Evolutionary conservation across 2,888 invertebrate species (phyloP).

Genomic region (Philereme transversata): DNA sequence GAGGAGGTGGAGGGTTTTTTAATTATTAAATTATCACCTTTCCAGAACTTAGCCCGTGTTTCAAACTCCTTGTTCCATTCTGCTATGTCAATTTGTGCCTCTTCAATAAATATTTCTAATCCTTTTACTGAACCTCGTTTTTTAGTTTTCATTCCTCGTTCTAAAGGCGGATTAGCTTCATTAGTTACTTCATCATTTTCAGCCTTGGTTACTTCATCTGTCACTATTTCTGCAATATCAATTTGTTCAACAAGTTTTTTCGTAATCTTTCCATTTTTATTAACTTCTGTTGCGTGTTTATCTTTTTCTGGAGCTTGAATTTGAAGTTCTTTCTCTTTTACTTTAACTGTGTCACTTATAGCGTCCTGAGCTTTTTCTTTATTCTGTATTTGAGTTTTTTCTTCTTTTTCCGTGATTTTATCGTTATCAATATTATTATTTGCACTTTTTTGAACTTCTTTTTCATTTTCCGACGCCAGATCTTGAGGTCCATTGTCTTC

Average conservation of each 20-base stretch:
- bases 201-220: neutral
- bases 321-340: neutral
- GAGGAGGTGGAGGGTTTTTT: too few relatives aligned
- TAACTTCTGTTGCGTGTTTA: neutral
- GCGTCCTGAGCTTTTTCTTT: neutral
- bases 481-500: too few relatives aligned
- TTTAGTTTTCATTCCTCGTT: too few relatives aligned
- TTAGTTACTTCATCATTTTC: neutral
- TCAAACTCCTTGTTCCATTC: constrained; percentile 3
- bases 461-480: too few relatives aligned
- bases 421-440: too few relatives aligned
- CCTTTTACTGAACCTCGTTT: neutral
- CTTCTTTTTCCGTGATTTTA: too few relatives aligned
- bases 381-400: too few relatives aligned
- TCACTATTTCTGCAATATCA: too few relatives aligned
- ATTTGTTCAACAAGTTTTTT: neutral
- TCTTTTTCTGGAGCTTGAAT: neutral
- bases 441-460: too few relatives aligned
- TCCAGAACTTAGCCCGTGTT: constrained; percentile 53
- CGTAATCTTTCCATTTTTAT: neutral
- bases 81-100: neutral
- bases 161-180: neutral
- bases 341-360: neutral
- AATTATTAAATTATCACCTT: constrained; percentile 18
- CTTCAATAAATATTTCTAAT: neutral